phyloP scores from a whole-genome alignment of 2,888 invertebrate species.

The Ceraclea dissimilis region DNA sequence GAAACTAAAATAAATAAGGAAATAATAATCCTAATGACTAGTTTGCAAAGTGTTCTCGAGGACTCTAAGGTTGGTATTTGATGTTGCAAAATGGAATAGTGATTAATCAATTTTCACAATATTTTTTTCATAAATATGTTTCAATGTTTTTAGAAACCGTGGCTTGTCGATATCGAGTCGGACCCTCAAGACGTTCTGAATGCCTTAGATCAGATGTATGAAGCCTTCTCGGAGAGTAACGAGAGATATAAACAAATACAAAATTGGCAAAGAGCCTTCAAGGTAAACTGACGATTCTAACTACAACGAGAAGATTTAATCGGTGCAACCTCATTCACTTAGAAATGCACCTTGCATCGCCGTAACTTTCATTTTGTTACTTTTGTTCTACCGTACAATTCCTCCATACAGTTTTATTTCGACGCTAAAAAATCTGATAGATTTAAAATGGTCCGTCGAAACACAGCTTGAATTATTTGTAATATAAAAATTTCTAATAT shows the following conservation, averaged over 20 bases:
- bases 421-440: too few relatives aligned
- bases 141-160: constrained; percentile 48
- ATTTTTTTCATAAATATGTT: too few relatives aligned
- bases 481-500: neutral
- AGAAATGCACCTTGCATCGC: too few relatives aligned
- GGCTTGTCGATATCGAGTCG: constrained; percentile 66
- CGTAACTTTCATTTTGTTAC: too few relatives aligned
- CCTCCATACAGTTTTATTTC: too few relatives aligned
- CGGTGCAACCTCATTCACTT: too few relatives aligned
- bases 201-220: constrained; percentile 55
- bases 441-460: too few relatives aligned
- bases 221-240: constrained; percentile 56
- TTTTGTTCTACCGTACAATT: too few relatives aligned
- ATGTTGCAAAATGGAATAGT: too few relatives aligned
- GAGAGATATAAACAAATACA: constrained; percentile 67
- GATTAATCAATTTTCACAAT: too few relatives aligned
- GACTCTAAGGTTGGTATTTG: neutral
- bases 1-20: neutral
- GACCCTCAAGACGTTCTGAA: constrained; percentile 58
- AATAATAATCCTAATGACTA: neutral
- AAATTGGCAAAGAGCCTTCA: constrained; percentile 77
- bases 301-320: too few relatives aligned
- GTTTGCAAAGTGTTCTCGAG: neutral
- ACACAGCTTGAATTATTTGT: constrained; percentile 1
- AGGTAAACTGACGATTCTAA: constrained; percentile 41